These are phyloP conservation scores for Lepisosteus osseus DNA, from an alignment of 2,113 vertebrate species.

Conservation along the genomic window DNA sequence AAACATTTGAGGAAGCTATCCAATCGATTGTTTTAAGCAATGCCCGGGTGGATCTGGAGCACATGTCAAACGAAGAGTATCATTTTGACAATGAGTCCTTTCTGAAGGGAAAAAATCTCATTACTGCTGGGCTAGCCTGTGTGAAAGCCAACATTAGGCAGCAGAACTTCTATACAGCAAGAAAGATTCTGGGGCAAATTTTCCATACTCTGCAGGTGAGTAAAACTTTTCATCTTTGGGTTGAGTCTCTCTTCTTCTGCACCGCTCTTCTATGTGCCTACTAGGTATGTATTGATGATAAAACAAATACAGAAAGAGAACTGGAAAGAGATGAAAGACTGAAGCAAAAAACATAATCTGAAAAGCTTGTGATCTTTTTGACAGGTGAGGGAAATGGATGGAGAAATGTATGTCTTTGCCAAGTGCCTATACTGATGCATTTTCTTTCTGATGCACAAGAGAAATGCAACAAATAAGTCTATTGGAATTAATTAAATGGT, in stretches of 20 bases:
- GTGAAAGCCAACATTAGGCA: constrained; percentile 45
- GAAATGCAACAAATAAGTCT: too few relatives aligned
- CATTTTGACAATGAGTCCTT: constrained; percentile 56
- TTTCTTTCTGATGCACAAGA: too few relatives aligned
- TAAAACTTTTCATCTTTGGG: not conserved
- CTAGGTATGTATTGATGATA: not conserved
- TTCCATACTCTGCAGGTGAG: constrained; percentile 57
- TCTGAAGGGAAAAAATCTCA: constrained; percentile 37
- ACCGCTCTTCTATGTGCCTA: not conserved
- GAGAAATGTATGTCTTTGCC: not conserved
- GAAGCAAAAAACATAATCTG: too few relatives aligned
- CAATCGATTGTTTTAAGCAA: too few relatives aligned
- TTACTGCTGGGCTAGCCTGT: constrained; percentile 41
- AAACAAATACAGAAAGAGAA: not conserved
- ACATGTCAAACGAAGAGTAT: not conserved
- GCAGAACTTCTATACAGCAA: constrained; percentile 31
- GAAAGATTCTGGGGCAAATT: constrained; percentile 38
- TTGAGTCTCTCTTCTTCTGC: not conserved
- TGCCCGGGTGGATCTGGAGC: too few relatives aligned
- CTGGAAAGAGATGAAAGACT: not conserved
- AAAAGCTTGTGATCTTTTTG: too few relatives aligned
- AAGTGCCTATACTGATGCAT: too few relatives aligned
- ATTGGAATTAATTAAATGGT: too few relatives aligned
- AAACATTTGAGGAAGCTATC: too few relatives aligned
- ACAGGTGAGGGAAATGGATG: not conserved